Evolutionary conservation across 2,113 vertebrate species (phyloP).

Genomic region (Redunca redunca): DNA sequence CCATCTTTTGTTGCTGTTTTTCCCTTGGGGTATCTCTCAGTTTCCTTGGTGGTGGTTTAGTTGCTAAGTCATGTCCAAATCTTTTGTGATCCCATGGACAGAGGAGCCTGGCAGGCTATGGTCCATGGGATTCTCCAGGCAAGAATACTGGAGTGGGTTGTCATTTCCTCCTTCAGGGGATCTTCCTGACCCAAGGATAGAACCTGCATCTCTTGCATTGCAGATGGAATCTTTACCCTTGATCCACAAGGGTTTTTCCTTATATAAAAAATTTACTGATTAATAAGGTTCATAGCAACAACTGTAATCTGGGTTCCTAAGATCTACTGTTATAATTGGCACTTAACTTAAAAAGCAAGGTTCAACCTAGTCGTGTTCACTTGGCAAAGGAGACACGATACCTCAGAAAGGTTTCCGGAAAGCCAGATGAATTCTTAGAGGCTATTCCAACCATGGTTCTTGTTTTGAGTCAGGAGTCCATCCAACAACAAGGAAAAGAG

Average conservation of each 20-base stretch:
- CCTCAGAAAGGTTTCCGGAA: neutral
- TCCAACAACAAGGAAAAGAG: neutral
- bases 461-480: neutral
- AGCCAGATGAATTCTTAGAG: neutral
- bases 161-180: neutral
- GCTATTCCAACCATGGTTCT: neutral
- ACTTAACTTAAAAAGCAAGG: neutral
- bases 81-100: neutral
- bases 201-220: neutral
- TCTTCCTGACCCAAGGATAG: neutral
- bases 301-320: neutral
- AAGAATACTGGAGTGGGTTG: neutral
- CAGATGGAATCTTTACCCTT: accelerated
- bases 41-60: neutral
- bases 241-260: neutral
- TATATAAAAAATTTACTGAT: neutral
- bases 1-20: neutral
- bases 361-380: neutral
- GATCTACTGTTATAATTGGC: neutral
- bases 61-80: neutral
- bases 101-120: neutral
- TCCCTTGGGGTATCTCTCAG: neutral
- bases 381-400: neutral
- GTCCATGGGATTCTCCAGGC: neutral
- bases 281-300: neutral